These are phyloP conservation scores for Pteropus alecto DNA, from an alignment of 2,113 vertebrate genomes.

Conservation along the genomic window DNA sequence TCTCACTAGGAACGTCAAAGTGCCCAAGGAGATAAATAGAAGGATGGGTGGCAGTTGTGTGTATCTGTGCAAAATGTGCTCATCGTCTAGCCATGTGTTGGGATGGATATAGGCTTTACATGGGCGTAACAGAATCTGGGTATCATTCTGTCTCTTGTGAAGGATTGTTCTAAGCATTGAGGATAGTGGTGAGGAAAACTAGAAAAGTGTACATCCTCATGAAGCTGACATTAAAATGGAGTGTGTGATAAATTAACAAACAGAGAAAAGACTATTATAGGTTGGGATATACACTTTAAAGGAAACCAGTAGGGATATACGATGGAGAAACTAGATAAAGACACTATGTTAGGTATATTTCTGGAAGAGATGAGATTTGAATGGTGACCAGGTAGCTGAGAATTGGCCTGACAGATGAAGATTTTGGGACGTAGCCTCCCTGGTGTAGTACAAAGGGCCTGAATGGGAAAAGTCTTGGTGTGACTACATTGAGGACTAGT, in stretches of 20 bases:
- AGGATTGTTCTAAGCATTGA: neutral
- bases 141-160: neutral
- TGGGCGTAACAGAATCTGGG: neutral
- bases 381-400: neutral
- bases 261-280: neutral
- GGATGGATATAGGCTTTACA: rapidly evolving
- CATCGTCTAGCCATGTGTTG: neutral
- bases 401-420: neutral
- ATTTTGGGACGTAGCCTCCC: too few relatives aligned
- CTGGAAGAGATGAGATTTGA: neutral
- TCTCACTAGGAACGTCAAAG: neutral
- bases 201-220: rapidly evolving
- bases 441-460: neutral
- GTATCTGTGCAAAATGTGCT: rapidly evolving
- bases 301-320: too few relatives aligned
- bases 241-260: too few relatives aligned
- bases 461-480: neutral
- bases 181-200: neutral
- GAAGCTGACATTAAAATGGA: neutral
- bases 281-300: neutral
- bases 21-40: neutral
- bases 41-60: rapidly evolving
- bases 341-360: too few relatives aligned
- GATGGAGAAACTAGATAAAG: neutral
- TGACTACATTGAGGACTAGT: neutral